Base-by-base conservation (phyloP, 2,113 vertebrate genomes). In the Melospiza melodia region DNA sequence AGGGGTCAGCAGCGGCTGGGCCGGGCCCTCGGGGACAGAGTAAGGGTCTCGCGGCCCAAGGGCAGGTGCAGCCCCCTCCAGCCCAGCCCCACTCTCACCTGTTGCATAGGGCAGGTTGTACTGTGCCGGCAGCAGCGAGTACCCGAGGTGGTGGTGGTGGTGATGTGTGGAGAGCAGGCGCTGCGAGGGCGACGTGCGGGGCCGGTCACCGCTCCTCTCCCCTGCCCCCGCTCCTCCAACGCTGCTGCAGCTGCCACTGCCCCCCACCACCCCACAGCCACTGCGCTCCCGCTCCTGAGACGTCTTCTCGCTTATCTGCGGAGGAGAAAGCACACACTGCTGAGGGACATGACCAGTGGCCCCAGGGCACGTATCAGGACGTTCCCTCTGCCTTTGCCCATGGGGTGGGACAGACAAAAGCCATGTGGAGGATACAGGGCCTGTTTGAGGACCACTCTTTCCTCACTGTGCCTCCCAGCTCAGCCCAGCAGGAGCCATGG, bases 121-220 rank as follows among this genome's bases (percentile, higher is more conserved):
- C 97, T 99, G 99, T 0, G 99, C 98, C 15, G 99, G 99, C 96
- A 99, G 98, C 97, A 99, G 96, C 1, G 99, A 99, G 97, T 99
- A 99, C 82, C 98, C 99, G 93, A 99, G 97, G 97, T 99, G 99
- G 97, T 99, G 99, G 93, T 99, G 99, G 97, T 99, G 99, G 97
- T 99, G 99, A 48, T 99, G 99, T 0, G 99, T 98, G 9, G 99
- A 98, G 98, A 99, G 99, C 96, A 99, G 98, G 91, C 99, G 99
- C 97, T 99, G 99, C 7, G 99, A 99, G 10, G 99, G 99, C 0
- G 99, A 99, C n/a, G 99, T 99, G 78, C 99, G 99, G 6, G 99
- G 99, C 72, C 99, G 98, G 89, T 99, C 99, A 2, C 98, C 55
- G 19, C 98, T 99, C 43, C 98, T 96, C 19, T 99, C 99, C 15